Evolutionary conservation across 2,797 vertebrate species (phyloP), one percentile per base, ranked within the genome.

Genomic region (Craterocephalus amniculus): DNA sequence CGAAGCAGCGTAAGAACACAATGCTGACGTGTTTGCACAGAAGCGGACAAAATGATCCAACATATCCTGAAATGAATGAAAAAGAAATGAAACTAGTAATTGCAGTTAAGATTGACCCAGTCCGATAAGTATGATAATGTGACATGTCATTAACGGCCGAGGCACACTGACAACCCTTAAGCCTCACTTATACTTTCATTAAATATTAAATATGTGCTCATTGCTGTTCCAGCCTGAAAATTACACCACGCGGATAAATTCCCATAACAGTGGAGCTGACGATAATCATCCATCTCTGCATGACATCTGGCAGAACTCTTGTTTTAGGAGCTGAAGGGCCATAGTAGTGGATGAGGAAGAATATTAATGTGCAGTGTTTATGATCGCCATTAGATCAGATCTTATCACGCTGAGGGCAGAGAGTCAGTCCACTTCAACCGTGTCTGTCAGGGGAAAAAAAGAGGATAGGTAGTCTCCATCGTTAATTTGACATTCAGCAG

Each of bases 171-270:
- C 89, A 90, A 89, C 89, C 89, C 87, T 93, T 88, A 91, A 90
- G 90, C 89, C 79, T 91, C 89, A 88, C 89, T 91, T 91, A 90
- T 59, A 86, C 86, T 91, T 90, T 88, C 87, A 91, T 94, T 93
- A 92, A 91, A 90, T 91, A 91, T 92, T 91, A 88, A 91, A 89
- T 91, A 85, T 81, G 69, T 66, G 81, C 83, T 82, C 85, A 82
- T 85, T 83, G 80, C 86, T 85, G 83, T 72, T 89, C 73, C 87
- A 83, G 80, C 77, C 78, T 86, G 87, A 84, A 92, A 93, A 92
- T 91, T 80, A 89, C 82, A 88, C 82, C 89, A 79, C 85, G 75
- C 74, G 84, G 87, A 89, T 85, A 81, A 76, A 91, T 92, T 93
- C 93, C 91, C 90, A 81, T 94, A 92, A 93, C 92, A 88, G 86